Evolutionary conservation across 2,888 invertebrate species (phyloP).

Genomic region (Xanthia togata): DNA sequence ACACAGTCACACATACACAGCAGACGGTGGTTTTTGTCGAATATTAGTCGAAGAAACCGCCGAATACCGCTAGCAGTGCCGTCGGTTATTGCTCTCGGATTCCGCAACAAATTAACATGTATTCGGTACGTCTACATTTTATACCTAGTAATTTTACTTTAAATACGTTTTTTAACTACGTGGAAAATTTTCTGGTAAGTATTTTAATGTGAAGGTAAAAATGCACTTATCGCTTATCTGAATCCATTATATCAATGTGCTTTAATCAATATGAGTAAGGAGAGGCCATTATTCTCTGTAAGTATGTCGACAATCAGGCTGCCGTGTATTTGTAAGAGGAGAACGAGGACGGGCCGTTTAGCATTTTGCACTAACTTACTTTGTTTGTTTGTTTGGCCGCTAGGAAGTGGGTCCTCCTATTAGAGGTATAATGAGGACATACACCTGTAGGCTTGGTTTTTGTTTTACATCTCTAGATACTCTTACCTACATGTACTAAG

Average conservation of each 20-base stretch:
- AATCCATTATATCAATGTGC: conserved; percentile 34
- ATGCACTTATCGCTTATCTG: conserved; percentile 29
- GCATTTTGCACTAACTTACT: conserved; percentile 71
- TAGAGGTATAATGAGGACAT: conserved; percentile 50
- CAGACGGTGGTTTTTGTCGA: conserved; percentile 85
- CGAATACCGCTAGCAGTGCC: conserved; percentile 88
- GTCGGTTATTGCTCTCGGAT: conserved; percentile 90
- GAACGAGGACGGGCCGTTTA: conserved; percentile 75
- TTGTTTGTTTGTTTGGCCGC: conserved; percentile 67
- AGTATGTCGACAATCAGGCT: conserved; percentile 70
- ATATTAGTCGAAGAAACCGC: conserved; percentile 88
- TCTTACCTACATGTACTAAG: conserved; percentile 21
- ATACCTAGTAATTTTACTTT: conserved; percentile 85
- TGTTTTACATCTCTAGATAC: conserved; percentile 23
- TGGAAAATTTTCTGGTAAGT: conserved; percentile 51
- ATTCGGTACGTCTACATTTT: conserved; percentile 89
- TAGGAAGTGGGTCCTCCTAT: conserved; percentile 62
- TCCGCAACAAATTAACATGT: conserved; percentile 91
- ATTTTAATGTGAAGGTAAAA: conserved; percentile 55
- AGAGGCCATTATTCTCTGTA: conserved; percentile 61
- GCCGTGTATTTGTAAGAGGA: conserved; percentile 56
- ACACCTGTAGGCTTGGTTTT: conserved; percentile 42
- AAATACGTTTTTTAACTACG: conserved; percentile 76
- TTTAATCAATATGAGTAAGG: conserved; percentile 57
- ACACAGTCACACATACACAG: conserved; percentile 75